These are phyloP conservation scores for Urophycis tenuis DNA, from an alignment of 2,797 vertebrate genomes.

Conservation along the genomic window DNA sequence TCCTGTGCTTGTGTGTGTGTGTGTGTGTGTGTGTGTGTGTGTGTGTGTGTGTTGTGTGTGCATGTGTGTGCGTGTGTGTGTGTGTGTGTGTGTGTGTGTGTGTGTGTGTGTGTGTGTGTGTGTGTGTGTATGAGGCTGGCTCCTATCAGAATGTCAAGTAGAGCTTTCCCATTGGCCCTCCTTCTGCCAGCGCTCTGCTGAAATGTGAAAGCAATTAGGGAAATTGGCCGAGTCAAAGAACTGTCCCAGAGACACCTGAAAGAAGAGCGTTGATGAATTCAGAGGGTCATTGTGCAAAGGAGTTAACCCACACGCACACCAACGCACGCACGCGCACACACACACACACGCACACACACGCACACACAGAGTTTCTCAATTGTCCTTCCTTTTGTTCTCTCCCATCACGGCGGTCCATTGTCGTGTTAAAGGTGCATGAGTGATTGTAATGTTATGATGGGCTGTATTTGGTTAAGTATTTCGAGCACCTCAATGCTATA, in stretches of 20 bases:
- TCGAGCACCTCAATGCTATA: not conserved
- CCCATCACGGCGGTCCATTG: constrained; percentile 23
- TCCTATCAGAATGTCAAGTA: constrained; percentile 61
- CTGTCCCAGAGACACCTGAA: constrained; percentile 49
- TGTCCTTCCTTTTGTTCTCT: constrained; percentile 20
- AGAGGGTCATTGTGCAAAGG: constrained; percentile 7
- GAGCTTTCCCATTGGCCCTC: constrained; percentile 55
- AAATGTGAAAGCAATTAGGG: constrained; percentile 68
- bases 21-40: too few relatives aligned
- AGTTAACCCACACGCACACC: constrained; percentile 14
- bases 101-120: constrained; percentile 44
- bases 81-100: constrained; percentile 38
- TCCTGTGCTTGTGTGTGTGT: constrained; percentile 39
- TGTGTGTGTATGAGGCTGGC: constrained; percentile 48
- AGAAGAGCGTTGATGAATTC: constrained; percentile 37
- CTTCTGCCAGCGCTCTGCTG: constrained; percentile 56
- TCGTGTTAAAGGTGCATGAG: not conserved
- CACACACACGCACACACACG: not conserved
- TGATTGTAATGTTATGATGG: too few relatives aligned
- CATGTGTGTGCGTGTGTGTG: too few relatives aligned
- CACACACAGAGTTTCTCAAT: constrained; percentile 2
- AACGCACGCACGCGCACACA: constrained; percentile 3
- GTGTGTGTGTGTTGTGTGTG: too few relatives aligned
- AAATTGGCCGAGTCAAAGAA: constrained; percentile 60
- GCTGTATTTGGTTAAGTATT: not conserved